Percentiles rank a stretch among this genome's conserved stretches.
Evolutionary conservation across 2,113 vertebrate species (phyloP).

Genomic region (Triplophysa rosa): DNA sequence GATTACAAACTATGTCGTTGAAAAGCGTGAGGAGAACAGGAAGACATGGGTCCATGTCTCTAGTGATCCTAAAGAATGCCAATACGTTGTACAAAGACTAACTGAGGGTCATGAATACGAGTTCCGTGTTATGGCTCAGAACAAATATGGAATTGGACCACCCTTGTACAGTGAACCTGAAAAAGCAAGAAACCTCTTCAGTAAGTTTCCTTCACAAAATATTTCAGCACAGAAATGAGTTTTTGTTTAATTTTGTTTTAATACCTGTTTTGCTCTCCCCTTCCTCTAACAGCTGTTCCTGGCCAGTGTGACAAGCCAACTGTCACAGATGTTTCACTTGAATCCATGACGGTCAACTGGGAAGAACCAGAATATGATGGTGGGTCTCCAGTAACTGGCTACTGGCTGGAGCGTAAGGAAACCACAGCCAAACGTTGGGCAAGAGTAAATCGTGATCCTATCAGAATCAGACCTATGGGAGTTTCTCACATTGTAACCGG

Average conservation of each 20-base stretch:
- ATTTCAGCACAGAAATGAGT: not conserved
- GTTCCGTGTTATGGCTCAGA: slow-evolving; percentile 96
- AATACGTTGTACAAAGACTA: slow-evolving; percentile 87
- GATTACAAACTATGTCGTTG: slow-evolving; percentile 96
- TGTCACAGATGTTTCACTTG: slow-evolving; percentile 84
- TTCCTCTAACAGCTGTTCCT: slow-evolving; percentile 81
- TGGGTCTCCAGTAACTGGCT: slow-evolving; percentile 92
- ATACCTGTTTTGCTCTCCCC: not conserved
- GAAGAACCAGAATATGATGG: slow-evolving; percentile 96
- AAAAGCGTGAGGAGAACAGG: slow-evolving; percentile 94
- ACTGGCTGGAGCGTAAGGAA: slow-evolving; percentile 94
- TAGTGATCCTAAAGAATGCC: slow-evolving; percentile 90
- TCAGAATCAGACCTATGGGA: slow-evolving; percentile 87
- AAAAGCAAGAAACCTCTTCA: slow-evolving; percentile 95
- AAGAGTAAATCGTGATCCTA: slow-evolving; percentile 87
- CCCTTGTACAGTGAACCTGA: slow-evolving; percentile 91
- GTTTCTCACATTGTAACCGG: slow-evolving; percentile 88
- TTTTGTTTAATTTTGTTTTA: not conserved
- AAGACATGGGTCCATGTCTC: slow-evolving; percentile 91
- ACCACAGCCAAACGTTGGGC: slow-evolving; percentile 92
- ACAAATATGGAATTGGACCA: slow-evolving; percentile 92
- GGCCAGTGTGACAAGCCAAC: slow-evolving; percentile 96
- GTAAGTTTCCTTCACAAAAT: slow-evolving; percentile 72
- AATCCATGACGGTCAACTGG: slow-evolving; percentile 96
- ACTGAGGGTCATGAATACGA: slow-evolving; percentile 95